phyloP scores from a whole-genome alignment of 1,140 invertebrate genomes.

The Paralvinella palmiformis region DNA sequence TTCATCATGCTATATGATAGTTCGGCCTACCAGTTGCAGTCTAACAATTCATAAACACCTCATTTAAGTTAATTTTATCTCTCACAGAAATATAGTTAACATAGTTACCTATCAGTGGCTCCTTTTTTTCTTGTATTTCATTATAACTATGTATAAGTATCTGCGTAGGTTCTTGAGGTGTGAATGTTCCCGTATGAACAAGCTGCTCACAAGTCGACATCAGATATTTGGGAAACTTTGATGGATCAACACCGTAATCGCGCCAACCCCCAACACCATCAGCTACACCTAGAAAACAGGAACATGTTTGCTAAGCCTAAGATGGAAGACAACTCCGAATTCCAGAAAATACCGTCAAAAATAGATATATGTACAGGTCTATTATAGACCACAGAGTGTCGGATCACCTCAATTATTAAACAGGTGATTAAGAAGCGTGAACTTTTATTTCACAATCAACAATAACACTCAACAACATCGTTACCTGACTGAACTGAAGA shows the following conservation, averaged over 20 bases:
- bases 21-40: too few species aligned
- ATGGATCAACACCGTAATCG: slow-evolving; percentile 94
- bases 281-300: slow-evolving; percentile 70
- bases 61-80: too few species aligned
- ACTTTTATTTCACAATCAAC: neutral
- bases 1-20: too few species aligned
- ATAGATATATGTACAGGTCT: neutral
- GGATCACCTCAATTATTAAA: neutral
- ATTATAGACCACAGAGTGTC: neutral
- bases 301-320: neutral
- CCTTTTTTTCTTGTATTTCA: slow-evolving; percentile 85
- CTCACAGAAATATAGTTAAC: too few species aligned
- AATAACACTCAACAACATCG: too few species aligned
- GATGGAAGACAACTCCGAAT: neutral
- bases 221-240: slow-evolving; percentile 84
- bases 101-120: slow-evolving; percentile 81
- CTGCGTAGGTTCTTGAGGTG: slow-evolving; percentile 72
- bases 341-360: neutral
- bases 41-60: too few species aligned
- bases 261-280: slow-evolving; percentile 98
- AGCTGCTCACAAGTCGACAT: slow-evolving; percentile 92
- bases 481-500: too few species aligned
- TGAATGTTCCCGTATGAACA: slow-evolving; percentile 75
- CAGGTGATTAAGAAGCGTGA: neutral
- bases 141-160: slow-evolving; percentile 57